Evolutionary conservation across 2,888 invertebrate species (phyloP).

Genomic region (Aphidoletes aphidimyza): DNA sequence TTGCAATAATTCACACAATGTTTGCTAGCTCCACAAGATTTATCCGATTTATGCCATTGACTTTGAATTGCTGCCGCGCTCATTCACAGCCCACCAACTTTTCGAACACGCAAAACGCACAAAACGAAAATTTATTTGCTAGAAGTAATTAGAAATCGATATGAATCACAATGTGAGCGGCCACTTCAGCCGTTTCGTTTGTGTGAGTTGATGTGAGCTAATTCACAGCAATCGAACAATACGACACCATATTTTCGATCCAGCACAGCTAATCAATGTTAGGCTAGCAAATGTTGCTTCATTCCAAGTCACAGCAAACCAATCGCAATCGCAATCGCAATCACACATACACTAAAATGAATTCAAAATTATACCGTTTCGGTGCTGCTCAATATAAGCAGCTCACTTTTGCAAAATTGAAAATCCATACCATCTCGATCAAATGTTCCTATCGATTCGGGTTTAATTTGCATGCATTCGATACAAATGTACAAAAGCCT

Average conservation of each 20-base stretch:
- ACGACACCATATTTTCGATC: conserved; percentile 29
- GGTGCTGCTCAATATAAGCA: neutral
- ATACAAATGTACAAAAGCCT: neutral
- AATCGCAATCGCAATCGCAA: neutral
- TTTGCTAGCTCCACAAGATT: neutral
- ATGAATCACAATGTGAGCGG: conserved; percentile 22
- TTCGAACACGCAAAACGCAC: neutral
- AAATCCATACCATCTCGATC: neutral
- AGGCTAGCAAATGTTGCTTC: neutral
- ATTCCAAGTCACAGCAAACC: neutral
- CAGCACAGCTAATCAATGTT: conserved; percentile 11
- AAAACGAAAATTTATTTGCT: conserved; percentile 24
- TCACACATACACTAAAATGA: neutral
- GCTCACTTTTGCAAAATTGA: neutral
- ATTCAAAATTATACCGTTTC: neutral
- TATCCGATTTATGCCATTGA: neutral
- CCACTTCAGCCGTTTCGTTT: neutral
- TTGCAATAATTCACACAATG: neutral
- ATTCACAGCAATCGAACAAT: neutral
- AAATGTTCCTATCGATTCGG: neutral
- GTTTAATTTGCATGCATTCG: conserved; percentile 1
- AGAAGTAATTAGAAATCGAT: conserved; percentile 43
- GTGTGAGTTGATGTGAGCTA: neutral
- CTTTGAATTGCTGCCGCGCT: neutral
- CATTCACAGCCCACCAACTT: neutral